phyloP scores from a whole-genome alignment of 2,888 invertebrate genomes.

The Phasia obesa region DNA sequence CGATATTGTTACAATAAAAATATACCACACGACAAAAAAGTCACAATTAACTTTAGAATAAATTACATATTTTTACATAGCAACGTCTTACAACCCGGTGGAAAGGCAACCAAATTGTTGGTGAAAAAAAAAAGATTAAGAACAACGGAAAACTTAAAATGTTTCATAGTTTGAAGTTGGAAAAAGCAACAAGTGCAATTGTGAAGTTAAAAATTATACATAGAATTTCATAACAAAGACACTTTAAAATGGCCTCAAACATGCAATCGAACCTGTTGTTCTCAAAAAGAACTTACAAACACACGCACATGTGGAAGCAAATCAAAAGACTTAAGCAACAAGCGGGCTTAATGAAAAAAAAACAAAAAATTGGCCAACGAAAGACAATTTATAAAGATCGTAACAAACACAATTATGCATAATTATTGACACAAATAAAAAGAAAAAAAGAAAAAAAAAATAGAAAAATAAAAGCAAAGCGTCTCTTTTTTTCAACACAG shows the following conservation, averaged over 20 bases:
- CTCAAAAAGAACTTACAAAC: not conserved
- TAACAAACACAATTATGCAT: constrained; percentile 40
- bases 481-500: too few relatives aligned
- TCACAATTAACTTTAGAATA: constrained; percentile 48
- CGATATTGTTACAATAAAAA: constrained; percentile 43
- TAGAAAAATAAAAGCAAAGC: not conserved
- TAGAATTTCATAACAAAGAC: constrained; percentile 38
- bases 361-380: not conserved
- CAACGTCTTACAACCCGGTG: not conserved
- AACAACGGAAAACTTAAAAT: constrained; percentile 55
- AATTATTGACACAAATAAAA: constrained; percentile 6
- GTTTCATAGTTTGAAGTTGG: constrained; percentile 40
- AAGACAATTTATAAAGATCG: constrained; percentile 23
- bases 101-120: constrained; percentile 41
- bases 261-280: constrained; percentile 52
- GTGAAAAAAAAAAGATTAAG: not conserved
- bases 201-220: too few relatives aligned
- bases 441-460: not conserved
- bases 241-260: constrained; percentile 19
- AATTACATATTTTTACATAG: constrained; percentile 23
- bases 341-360: not conserved
- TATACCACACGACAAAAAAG: constrained; percentile 1
- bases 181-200: constrained; percentile 55
- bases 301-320: not conserved
- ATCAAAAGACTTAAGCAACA: constrained; percentile 57